Evolutionary conservation across 2,797 vertebrate species (phyloP).

Genomic region (Neosalanx taihuensis): DNA sequence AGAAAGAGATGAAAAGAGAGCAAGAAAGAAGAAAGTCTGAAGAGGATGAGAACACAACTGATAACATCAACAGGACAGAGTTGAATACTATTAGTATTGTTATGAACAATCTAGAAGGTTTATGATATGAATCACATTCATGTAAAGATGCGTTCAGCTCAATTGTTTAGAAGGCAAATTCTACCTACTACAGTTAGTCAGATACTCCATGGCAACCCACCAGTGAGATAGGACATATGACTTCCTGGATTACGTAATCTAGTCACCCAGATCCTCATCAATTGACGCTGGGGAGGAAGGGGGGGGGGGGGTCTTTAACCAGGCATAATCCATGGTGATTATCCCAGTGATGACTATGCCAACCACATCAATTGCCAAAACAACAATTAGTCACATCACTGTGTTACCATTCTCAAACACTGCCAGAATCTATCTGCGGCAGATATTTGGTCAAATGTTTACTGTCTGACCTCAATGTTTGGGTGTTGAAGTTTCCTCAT

Average conservation of each 20-base stretch:
- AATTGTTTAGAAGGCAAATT: not conserved
- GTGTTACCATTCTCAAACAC: too few species aligned
- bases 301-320: not conserved
- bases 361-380: not conserved
- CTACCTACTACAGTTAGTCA: not conserved
- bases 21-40: not conserved
- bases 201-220: too few species aligned
- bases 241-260: not conserved
- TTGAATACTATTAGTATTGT: not conserved
- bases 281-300: not conserved
- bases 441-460: not conserved
- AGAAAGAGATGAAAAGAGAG: not conserved
- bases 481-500: not conserved
- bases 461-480: not conserved
- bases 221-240: not conserved
- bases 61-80: too few species aligned
- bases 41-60: too few species aligned
- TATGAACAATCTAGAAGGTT: constrained; percentile 21
- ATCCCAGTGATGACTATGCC: not conserved
- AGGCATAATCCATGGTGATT: not conserved
- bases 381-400: too few species aligned
- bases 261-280: not conserved
- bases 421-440: not conserved
- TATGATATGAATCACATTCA: constrained; percentile 32
- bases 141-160: not conserved